phyloP scores from a whole-genome alignment of 2,888 invertebrate species.

The Sycophila texana region DNA sequence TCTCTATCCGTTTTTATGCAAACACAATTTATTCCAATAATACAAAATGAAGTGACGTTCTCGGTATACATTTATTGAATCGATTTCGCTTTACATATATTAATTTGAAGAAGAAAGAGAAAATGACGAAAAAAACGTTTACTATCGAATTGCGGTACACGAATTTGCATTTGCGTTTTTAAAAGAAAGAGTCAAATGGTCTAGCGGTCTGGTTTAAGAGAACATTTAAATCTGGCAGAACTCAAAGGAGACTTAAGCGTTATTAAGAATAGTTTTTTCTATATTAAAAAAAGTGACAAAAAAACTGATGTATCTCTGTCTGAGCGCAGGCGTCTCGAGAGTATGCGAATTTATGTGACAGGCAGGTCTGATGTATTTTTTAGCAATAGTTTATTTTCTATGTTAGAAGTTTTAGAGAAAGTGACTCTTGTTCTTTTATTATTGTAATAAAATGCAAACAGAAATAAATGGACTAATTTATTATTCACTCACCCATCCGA shows the following conservation, averaged over 20 bases:
- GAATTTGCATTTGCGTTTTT: too few species aligned
- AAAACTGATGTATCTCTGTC: conserved; percentile 17
- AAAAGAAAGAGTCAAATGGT: too few species aligned
- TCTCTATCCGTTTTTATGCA: too few species aligned
- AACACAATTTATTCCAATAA: too few species aligned
- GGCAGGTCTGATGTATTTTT: conserved; percentile 48
- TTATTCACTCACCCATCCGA: neutral
- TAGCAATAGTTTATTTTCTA: conserved; percentile 54
- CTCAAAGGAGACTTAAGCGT: conserved; percentile 4
- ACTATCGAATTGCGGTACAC: too few species aligned
- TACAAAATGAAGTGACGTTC: too few species aligned
- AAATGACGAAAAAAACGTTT: too few species aligned
- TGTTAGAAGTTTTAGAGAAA: conserved; percentile 44
- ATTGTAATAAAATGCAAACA: conserved; percentile 57
- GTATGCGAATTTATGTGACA: conserved; percentile 46
- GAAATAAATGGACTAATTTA: conserved; percentile 34
- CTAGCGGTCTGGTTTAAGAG: neutral
- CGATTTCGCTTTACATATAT: too few species aligned
- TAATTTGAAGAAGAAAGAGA: too few species aligned
- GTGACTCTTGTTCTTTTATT: conserved; percentile 55
- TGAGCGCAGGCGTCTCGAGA: conserved; percentile 33
- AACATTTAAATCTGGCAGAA: conserved; percentile 13
- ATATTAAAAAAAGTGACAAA: conserved; percentile 17
- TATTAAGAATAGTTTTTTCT: conserved; percentile 33
- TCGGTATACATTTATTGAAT: too few species aligned